Base-by-base conservation (phyloP, 2,113 vertebrate species). In the Rutilus rutilus region DNA sequence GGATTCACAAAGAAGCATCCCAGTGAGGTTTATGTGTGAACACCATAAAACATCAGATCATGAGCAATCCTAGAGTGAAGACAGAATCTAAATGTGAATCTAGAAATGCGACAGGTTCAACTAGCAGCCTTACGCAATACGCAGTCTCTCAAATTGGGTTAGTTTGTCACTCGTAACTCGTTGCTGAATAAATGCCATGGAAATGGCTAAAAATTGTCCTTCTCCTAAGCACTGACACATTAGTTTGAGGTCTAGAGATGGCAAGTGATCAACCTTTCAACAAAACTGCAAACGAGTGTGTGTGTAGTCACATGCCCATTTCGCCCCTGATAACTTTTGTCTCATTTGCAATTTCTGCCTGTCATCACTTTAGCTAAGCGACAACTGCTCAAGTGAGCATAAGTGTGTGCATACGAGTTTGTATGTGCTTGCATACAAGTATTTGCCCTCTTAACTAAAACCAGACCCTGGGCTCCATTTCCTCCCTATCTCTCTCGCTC, bases 341-440 rank as follows among this genome's bases (percentile, higher is more conserved):
- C 57, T 64, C 17, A 33, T n/a, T 30, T 12, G 30, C n/a, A 36
- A 65, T 57, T 45, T 57, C n/a, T 30, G 33, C 59, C 52, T 78
- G 57, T 85, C 69, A 71, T 85, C 84, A 45, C 60, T 50, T 64
- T 50, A 88, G 71, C 83, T 54, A 75, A 86, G 74, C 30, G 45
- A 50, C 27, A 82, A 82, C 42, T 52, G 64, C 7, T 69, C 69
- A 54, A 74, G 82, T 59, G 30, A 60, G 15, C 19, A 0, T 65
- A 30, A 65, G 78, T 52, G 33, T 30, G 84, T 54, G 47, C 78
- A 45, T 80, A 50, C 7, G n/a, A 57, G 75, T 78, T 64, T 71
- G 50, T 71, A 23, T 79, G 77, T 60, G 79, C 59, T 27, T 71
- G 65, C 15, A 45, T 54, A 71, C 36, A 83, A 78, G 14, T 82